phyloP scores from a whole-genome alignment of 2,113 vertebrate genomes.

The Archocentrus centrarchus region DNA sequence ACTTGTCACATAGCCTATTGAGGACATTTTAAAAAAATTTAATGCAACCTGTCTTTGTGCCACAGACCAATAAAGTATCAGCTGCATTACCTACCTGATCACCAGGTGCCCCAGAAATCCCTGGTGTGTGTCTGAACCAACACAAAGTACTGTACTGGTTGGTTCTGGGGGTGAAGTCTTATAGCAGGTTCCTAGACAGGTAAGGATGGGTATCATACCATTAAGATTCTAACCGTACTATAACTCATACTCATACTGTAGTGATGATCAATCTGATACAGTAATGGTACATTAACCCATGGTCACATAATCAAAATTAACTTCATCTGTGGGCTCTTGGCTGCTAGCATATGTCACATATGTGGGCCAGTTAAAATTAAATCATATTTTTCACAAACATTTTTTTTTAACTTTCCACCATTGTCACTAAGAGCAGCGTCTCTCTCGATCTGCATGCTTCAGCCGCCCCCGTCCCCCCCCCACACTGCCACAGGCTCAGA shows the following conservation, averaged over 20 bases:
- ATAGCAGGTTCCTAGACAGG: too few relatives aligned
- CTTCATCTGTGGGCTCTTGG: too few relatives aligned
- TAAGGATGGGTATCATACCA: not conserved
- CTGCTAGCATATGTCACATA: too few relatives aligned
- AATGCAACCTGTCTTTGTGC: not conserved
- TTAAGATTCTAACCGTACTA: too few relatives aligned
- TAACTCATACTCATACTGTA: not conserved
- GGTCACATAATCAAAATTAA: too few relatives aligned
- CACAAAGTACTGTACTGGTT: not conserved
- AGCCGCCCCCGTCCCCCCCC: too few relatives aligned
- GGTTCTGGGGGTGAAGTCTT: not conserved
- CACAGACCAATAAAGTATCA: not conserved
- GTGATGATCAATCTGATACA: not conserved
- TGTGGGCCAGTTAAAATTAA: too few relatives aligned
- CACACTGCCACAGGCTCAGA: too few relatives aligned
- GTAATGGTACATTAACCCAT: not conserved
- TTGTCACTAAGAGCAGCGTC: too few relatives aligned
- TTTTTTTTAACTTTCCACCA: too few relatives aligned
- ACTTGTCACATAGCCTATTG: not conserved
- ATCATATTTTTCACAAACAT: too few relatives aligned
- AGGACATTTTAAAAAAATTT: not conserved
- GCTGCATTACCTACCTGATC: not conserved
- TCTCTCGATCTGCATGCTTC: too few relatives aligned
- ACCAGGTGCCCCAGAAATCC: not conserved
- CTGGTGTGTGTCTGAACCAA: not conserved